Base-by-base conservation (phyloP, 2,888 invertebrate genomes). In the Reticulitermes lucifugus region DNA sequence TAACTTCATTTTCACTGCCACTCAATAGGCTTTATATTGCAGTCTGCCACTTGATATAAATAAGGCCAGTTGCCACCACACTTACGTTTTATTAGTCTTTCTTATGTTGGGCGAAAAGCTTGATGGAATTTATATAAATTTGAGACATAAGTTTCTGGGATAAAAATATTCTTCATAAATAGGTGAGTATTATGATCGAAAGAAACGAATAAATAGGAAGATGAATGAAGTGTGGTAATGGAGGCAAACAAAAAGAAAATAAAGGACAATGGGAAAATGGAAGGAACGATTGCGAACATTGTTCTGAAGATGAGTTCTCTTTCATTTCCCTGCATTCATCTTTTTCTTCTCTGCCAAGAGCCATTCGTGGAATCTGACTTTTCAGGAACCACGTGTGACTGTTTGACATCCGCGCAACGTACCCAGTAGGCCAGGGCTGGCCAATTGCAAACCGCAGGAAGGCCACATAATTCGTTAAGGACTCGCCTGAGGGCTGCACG, bases 121-220 rank as follows among this genome's bases (percentile, higher is more conserved):
- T 81, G 22, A 70, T 70, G n/a, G 12, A 70, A 81, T 81, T 35
- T 81, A 70, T 70, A 46, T 81, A 41, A 81, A 81, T 43, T 22
- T 46, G 12, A 70, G 70, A 14, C 70, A 81, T 60, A 81, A 60
- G 60, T 81, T 81, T 43, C 70, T 43, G 25, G 6, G 41, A 5
- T 73, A 25, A 65, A 2, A 65, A 65, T 25, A 55, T 55, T 18
- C 55, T 55, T 65, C 10, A 6, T 73, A 25, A 0, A 14, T 71
- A 41, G 10, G 3, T 35, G 73, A 29, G 71, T 73, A 21, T 21
- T 73, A 14, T 10, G 1, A 41, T 41, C 73, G 25, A 29, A 35
- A 41, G 25, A 73, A 73, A 29, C 2, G 22, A 46, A 46, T 9
- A n/a, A 43, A 77, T 46, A n/a, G 77, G n/a, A 46, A 46, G n/a